Evolutionary conservation across 2,888 invertebrate species (phyloP).

Genomic region (Mycogona germanica): DNA sequence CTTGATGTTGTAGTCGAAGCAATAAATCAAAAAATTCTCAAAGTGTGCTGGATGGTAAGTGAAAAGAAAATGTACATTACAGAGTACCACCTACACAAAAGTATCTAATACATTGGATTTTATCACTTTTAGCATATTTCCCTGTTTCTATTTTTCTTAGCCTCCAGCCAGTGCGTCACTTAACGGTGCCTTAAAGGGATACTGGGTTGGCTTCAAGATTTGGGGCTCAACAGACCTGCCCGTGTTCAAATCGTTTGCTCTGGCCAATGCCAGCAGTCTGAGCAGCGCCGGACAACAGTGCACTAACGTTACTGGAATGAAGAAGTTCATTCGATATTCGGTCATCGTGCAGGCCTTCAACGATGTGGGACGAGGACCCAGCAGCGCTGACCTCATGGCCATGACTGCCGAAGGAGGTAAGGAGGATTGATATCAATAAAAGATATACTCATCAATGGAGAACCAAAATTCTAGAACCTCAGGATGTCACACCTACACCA

Average conservation of each 20-base stretch:
- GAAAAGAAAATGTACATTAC: too few relatives aligned
- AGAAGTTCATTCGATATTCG: constrained; percentile 16
- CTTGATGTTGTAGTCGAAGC: constrained; percentile 14
- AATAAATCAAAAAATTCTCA: constrained; percentile 17
- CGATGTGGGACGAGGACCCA: constrained; percentile 15
- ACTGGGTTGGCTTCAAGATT: constrained; percentile 78
- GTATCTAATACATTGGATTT: too few relatives aligned
- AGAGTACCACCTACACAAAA: too few relatives aligned
- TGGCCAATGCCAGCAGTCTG: background rate
- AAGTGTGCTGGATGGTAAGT: constrained; percentile 31
- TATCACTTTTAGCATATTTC: too few relatives aligned
- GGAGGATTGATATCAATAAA: background rate
- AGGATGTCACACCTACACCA: too few relatives aligned
- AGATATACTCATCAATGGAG: background rate
- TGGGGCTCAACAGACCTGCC: constrained; percentile 20
- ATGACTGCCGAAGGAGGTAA: constrained; percentile 20
- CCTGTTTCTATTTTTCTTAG: too few relatives aligned
- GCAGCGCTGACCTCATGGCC: constrained; percentile 11
- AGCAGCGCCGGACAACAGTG: too few relatives aligned
- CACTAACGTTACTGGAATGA: constrained; percentile 15
- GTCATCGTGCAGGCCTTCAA: constrained; percentile 17
- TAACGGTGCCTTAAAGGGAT: constrained; percentile 84
- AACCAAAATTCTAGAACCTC: too few relatives aligned
- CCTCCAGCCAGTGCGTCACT: constrained; percentile 77
- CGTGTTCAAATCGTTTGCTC: constrained; percentile 5